Base-by-base conservation (phyloP, 2,797 vertebrate genomes). In the Enteromius viviparus region DNA sequence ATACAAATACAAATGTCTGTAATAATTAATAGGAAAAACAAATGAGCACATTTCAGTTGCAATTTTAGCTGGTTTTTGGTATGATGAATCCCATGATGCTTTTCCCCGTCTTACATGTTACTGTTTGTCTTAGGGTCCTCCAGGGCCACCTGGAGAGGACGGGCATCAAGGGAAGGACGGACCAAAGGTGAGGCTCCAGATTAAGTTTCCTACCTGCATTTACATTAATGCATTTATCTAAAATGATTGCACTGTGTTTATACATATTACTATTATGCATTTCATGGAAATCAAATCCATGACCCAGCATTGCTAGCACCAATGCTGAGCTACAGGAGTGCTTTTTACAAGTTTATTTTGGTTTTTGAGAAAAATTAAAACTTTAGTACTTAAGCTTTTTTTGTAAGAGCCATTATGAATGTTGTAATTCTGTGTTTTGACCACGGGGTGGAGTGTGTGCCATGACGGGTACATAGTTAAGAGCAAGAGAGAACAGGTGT, bases 121-220 rank as follows among this genome's bases (percentile, higher is more conserved):
- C 69, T 86, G n/a, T 87, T 71, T 55, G 17, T 70, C 23, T 76
- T 45, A 99, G 98, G 98, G 98, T 89, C 91, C 91, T 86, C 93
- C 94, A 71, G 98, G 98, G 89, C 93, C 94, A 83, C 82, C 94
- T 70, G 97, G 98, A 85, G 98, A 99, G 95, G 97, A 98, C 0
- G 98, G 98, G 60, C 84, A 93, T 87, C 98, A 98, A 91, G 98
- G 98, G 76, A 97, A 96, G 94, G 97, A 99, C 89, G 97, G 98
- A 85, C 55, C 90, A 79, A 99, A 98, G 96, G 98, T 99, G 94
- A 90, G 89, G 6, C 26, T 21, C 51, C 8, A 53, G 80, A 34
- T 42, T n/a, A 40, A 17, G 3, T 1, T 74, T 8, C 29, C 3
- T 32, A 11, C 15, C 4, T 37, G 45, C 23, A 47, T 47, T 47